Evolutionary conservation across 2,888 invertebrate genomes (phyloP).

Genomic region (Trisateles emortualis): DNA sequence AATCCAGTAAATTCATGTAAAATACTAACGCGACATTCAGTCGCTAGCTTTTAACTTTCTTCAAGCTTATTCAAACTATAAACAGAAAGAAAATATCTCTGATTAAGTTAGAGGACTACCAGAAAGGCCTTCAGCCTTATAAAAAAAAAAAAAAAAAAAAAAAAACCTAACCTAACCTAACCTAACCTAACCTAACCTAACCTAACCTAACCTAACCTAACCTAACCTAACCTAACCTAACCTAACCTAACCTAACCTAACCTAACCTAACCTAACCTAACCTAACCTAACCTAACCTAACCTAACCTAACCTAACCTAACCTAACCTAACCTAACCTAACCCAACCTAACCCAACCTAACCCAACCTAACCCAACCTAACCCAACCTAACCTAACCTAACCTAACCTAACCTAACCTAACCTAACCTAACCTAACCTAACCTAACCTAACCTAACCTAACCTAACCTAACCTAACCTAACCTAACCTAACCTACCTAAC

Average conservation of each 20-base stretch:
- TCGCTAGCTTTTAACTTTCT: too few relatives aligned
- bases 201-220: conserved; percentile 23
- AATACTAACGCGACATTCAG: too few relatives aligned
- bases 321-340: conserved; percentile 8
- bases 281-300: too few relatives aligned
- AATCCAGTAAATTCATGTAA: too few relatives aligned
- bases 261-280: too few relatives aligned
- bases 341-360: conserved; percentile 7
- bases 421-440: conserved; percentile 11
- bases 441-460: conserved; percentile 29
- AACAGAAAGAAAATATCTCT: too few relatives aligned
- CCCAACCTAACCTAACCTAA: conserved; percentile 16
- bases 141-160: too few relatives aligned
- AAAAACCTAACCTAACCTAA: conserved; percentile 32
- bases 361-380: not conserved
- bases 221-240: conserved; percentile 14
- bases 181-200: conserved; percentile 32
- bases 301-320: conserved; percentile 11
- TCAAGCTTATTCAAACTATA: too few relatives aligned
- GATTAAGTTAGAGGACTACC: too few relatives aligned
- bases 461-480: conserved; percentile 28
- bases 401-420: conserved; percentile 14
- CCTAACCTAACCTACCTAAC: too few relatives aligned
- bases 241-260: too few relatives aligned
- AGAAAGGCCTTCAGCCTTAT: too few relatives aligned